Evolutionary conservation across 1,140 invertebrate species (phyloP).

Genomic region (Gryllus bimaculatus): DNA sequence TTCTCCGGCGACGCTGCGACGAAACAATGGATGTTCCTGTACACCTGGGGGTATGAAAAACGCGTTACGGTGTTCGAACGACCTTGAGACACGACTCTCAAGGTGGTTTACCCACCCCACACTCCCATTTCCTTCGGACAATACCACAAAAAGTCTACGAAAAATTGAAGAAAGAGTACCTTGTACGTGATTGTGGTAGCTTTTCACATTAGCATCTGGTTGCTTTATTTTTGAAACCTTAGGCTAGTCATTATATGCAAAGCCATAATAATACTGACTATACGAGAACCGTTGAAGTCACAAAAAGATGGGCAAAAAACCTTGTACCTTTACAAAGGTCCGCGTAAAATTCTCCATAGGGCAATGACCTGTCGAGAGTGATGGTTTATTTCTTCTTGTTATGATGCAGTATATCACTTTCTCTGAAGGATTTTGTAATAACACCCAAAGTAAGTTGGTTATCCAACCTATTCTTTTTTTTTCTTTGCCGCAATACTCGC

Average conservation of each 20-base stretch:
- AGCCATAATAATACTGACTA: not conserved
- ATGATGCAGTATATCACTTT: too few relatives aligned
- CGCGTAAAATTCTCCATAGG: too few relatives aligned
- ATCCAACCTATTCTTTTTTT: too few relatives aligned
- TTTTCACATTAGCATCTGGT: not conserved
- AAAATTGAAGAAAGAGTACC: not conserved
- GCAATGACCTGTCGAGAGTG: too few relatives aligned
- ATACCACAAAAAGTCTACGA: not conserved
- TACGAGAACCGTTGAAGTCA: too few relatives aligned
- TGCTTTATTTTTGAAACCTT: slow-evolving; percentile 7
- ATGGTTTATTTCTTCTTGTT: too few relatives aligned
- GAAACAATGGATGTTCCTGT: not conserved
- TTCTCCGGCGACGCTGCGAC: not conserved
- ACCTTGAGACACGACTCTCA: slow-evolving; percentile 7
- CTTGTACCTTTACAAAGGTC: too few relatives aligned
- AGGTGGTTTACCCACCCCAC: slow-evolving; percentile 12
- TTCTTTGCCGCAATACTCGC: too few relatives aligned
- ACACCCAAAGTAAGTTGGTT: too few relatives aligned
- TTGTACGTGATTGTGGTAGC: not conserved
- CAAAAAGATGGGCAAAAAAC: too few relatives aligned
- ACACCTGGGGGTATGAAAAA: not conserved
- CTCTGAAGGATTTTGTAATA: too few relatives aligned
- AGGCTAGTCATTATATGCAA: slow-evolving; percentile 6
- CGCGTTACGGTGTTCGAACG: not conserved
- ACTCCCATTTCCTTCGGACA: not conserved